Evolutionary conservation across 2,797 vertebrate genomes (phyloP).

Genomic region (Kryptopterus vitreolus): DNA sequence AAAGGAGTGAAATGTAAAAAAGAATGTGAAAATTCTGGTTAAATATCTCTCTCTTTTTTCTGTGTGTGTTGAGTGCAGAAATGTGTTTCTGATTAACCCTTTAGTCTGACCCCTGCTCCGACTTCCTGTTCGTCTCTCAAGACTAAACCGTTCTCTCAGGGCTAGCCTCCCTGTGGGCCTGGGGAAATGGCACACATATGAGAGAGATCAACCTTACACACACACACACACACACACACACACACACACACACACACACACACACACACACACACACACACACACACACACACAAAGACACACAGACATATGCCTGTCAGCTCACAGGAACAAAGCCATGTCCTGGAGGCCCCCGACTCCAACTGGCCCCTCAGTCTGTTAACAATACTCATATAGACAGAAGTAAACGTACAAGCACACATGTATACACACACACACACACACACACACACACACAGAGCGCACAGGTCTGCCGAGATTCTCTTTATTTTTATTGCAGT

Average conservation of each 20-base stretch:
- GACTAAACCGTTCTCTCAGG: conserved; percentile 63
- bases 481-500: conserved; percentile 46
- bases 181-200: conserved; percentile 83
- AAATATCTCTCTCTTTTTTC: background rate
- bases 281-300: no score
- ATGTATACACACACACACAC: conserved; percentile 29
- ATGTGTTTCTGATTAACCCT: conserved; percentile 77
- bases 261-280: conserved; percentile 62
- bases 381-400: conserved; percentile 68
- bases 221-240: conserved; percentile 31
- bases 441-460: conserved; percentile 33
- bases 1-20: background rate
- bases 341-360: conserved; percentile 78
- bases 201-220: conserved; percentile 84
- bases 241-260: conserved; percentile 40
- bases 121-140: conserved; percentile 66
- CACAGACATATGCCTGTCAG: conserved; percentile 86
- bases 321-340: conserved; percentile 80
- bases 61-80: conserved; percentile 49
- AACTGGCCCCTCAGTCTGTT: conserved; percentile 81
- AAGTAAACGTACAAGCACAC: conserved; percentile 10
- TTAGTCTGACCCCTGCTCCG: conserved; percentile 72
- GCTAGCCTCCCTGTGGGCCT: conserved; percentile 74
- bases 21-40: no score
- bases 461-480: conserved; percentile 44